Base-by-base conservation (phyloP, 2,797 vertebrate species). In the Chelmon rostratus region DNA sequence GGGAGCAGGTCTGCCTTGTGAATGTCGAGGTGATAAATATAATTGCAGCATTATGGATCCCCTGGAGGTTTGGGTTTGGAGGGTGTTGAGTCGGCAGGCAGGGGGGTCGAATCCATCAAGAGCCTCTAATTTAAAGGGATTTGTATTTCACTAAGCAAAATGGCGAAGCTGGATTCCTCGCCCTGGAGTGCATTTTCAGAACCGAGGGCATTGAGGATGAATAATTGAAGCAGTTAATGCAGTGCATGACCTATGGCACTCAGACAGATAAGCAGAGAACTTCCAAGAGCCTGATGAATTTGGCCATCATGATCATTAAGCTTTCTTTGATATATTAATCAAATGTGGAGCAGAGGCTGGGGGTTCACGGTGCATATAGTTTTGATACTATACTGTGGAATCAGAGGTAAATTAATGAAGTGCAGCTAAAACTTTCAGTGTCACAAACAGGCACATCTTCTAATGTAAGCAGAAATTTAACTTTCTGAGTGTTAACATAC, bases 171-270 rank as follows among this genome's bases (percentile, higher is more conserved):
- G 72, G 71, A 86, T 86, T 85, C 68, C 62, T 84, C 62, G 40
- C 79, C 79, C 77, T 31, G 54, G 54, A 83, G 83, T 86, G 87
- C 87, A 84, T 89, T 89, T 90, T 89, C 64, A 81, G 68, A 91
- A 89, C 63, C 6, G 73, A 87, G 78, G 84, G 84, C 84, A 86
- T 61, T 62, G 78, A 78, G 73, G 81, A 92, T 94, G 86, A 94
- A 94, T 94, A 93, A 95, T 93, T 93, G 88, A 93, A 77, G 87
- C 81, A 79, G 88, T 89, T 92, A 92, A 92, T 94, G 83, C 84
- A 79, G 88, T 78, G 76, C 83, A 83, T 89, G 88, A 91, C 91
- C 87, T 87, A 59, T 92, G 81, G 83, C 87, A 86, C 88, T 86
- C 46, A 66, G 76, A 87, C 77, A 92, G 86, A 91, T 93, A 90